Conservation (phyloP, 2,888 invertebrate genomes). For the Lissonota sp. region DNA sequence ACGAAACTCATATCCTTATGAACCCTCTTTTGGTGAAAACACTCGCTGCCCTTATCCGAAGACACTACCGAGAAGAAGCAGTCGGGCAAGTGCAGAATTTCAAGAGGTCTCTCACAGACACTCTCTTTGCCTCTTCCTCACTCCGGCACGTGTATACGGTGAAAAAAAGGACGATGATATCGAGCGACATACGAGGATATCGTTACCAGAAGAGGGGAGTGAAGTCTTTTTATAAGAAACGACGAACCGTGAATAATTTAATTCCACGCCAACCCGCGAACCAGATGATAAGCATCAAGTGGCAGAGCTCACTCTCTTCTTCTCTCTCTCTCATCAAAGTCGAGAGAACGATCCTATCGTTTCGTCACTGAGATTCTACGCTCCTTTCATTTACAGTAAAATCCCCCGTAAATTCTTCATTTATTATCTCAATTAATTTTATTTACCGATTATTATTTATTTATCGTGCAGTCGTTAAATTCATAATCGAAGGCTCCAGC, state of each 20-base stretch:
- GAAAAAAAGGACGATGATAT: slow-evolving; percentile 29
- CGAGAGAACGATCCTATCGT: slow-evolving; percentile 60
- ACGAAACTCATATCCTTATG: slow-evolving; percentile 37
- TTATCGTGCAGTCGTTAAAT: too few species aligned
- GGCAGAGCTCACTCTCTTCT: slow-evolving; percentile 54
- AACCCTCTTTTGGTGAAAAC: slow-evolving; percentile 41
- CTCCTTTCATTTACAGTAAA: slow-evolving; percentile 31
- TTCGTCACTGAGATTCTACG: slow-evolving; percentile 40
- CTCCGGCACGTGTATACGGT: slow-evolving; percentile 8
- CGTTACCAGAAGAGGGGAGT: slow-evolving; percentile 26
- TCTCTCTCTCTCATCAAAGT: slow-evolving; percentile 64
- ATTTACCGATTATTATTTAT: too few species aligned
- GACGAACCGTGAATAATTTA: slow-evolving; percentile 77
- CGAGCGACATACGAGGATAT: slow-evolving; percentile 48
- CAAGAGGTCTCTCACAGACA: slow-evolving; percentile 33
- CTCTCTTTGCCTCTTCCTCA: slow-evolving; percentile 6
- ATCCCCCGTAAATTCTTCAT: slow-evolving; percentile 16
- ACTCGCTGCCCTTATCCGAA: slow-evolving; percentile 54
- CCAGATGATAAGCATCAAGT: slow-evolving; percentile 79
- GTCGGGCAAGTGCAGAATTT: slow-evolving; percentile 56
- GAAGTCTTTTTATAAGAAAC: slow-evolving; percentile 71
- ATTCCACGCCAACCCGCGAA: slow-evolving; percentile 72
- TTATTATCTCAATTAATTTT: background rate
- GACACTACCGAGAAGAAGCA: slow-evolving; percentile 51
- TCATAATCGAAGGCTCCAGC: too few species aligned